Base-by-base conservation (phyloP, 2,888 invertebrate genomes). In the Vannuccia rotundouncinata region DNA sequence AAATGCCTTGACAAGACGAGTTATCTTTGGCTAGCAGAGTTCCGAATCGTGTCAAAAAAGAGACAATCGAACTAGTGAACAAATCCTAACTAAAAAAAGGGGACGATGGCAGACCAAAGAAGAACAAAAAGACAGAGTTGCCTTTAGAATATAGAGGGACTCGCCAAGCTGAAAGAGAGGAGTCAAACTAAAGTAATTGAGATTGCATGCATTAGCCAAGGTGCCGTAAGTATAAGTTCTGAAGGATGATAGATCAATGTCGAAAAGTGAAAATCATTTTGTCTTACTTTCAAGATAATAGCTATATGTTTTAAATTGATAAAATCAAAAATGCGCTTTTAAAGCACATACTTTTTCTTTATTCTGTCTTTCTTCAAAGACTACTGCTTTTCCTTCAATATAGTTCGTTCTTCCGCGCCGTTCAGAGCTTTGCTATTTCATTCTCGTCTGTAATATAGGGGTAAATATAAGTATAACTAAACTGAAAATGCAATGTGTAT, bases 11-110 rank as follows among this genome's bases (percentile, higher is more conserved):
- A 66, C 66, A 66, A 22, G 66, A 66, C 66, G 5, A 66, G 66
- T 66, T 66, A 66, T 66, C 66, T 66, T 66, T 66, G 66, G 66
- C 66, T 5, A 66, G 66, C 66, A 66, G 66, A 66, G 66, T 66
- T 66, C 66, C 66, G 25, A 66, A 66, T 66, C 66, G 66, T 66
- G 66, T 66, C 66, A 66, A 22, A 13, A n/a, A 66, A 66, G 10
- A 66, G 25, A 66, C 66, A 66, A 22, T 66, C 22, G 22, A 22
- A 22, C 66, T 2, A 66, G 25, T 5, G 22, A 22, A 22, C 5
- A 22, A 5, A 13, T 5, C 22, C 25, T 22, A 22, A 66, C 5
- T 22, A 5, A 22, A n/a, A n/a, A 66, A 22, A 66, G 25, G 25
- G 17, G 66, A 66, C 17, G 66, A 66, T 5, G 25, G 22, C 13